Base-by-base conservation (phyloP, 2,113 vertebrate genomes). In the Tychaedon coryphoeus region DNA sequence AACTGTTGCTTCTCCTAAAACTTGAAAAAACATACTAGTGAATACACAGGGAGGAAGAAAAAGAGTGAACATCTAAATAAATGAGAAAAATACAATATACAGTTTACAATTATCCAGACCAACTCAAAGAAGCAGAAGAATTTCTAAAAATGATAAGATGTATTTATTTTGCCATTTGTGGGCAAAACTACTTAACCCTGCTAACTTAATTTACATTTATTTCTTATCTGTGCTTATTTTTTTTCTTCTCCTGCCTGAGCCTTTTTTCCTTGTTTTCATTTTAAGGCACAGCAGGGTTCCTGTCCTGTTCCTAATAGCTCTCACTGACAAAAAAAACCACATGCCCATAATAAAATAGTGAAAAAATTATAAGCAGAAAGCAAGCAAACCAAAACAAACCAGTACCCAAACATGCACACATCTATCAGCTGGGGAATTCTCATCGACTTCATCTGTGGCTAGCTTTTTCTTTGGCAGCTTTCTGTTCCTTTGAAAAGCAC, bases 201-300 rank as follows among this genome's bases (percentile, higher is more conserved):
- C 72, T 81, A 73, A 96, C 36, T 93, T 82, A 82, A 94, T 85
- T 79, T 83, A 45, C 51, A 92, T 92, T 95, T 96, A 78, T 73
- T 91, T 94, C 81, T 92, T 86, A 94, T 77, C 73, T 91, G 29
- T 75, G 53, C 47, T 60, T 19, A 9, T 73, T 88, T 92, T 70
- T 88, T 82, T 83, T 33, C 64, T 87, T 74, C 40, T 81, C 25
- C n/a, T 12, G 19, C 26, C 47, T 82, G 34, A 92, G 69, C 6
- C 78, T 62, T 90, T 66, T 90, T 50, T 3, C 43, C 54, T 22
- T 3, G 0, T 72, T 95, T 81, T 96, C 96, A 96, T 95, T 97
- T 97, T 94, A 96, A 95, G 75, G 94, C 94, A 95, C 79, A 87
- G 60, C 76, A 94, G 79, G 87, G 76, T 85, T 96, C 54, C 90